Percentiles rank a stretch among this genome's conserved stretches.
These are phyloP conservation scores for Syrista parreyssii DNA, from an alignment of 2,888 invertebrate species.

Conservation along the genomic window DNA sequence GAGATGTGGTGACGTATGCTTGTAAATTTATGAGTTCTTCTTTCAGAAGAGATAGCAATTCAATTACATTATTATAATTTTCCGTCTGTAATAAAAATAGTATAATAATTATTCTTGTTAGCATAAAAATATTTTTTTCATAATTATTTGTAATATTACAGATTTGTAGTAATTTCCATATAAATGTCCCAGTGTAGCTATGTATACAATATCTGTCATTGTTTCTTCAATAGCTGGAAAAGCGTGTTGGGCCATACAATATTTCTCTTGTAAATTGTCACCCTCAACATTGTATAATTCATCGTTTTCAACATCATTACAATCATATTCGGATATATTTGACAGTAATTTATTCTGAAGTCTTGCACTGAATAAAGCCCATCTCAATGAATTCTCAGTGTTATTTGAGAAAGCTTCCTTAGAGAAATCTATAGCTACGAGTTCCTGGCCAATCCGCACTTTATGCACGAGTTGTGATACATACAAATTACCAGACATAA, in stretches of 20 bases:
- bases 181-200: conserved; percentile 56
- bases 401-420: conserved; percentile 42
- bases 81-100: conserved; percentile 55
- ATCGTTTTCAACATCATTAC: conserved; percentile 39
- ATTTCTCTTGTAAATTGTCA: neutral
- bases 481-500: conserved; percentile 56
- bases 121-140: neutral
- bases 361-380: conserved; percentile 56
- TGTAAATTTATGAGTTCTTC: conserved; percentile 48
- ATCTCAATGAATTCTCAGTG: conserved; percentile 51
- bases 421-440: conserved; percentile 37
- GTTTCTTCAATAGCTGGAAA: conserved; percentile 52
- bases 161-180: conserved; percentile 65
- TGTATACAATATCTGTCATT: conserved; percentile 58
- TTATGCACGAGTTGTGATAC: conserved; percentile 38
- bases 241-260: neutral
- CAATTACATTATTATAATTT: conserved; percentile 51
- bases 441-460: conserved; percentile 36
- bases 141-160: conserved; percentile 24
- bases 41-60: conserved; percentile 45
- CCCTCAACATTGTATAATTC: conserved; percentile 39
- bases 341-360: conserved; percentile 29
- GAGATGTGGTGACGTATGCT: conserved; percentile 33
- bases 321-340: conserved; percentile 29
- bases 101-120: neutral